Conservation (phyloP, 2,888 invertebrate species). For the Argynnis bischoffii region DNA sequence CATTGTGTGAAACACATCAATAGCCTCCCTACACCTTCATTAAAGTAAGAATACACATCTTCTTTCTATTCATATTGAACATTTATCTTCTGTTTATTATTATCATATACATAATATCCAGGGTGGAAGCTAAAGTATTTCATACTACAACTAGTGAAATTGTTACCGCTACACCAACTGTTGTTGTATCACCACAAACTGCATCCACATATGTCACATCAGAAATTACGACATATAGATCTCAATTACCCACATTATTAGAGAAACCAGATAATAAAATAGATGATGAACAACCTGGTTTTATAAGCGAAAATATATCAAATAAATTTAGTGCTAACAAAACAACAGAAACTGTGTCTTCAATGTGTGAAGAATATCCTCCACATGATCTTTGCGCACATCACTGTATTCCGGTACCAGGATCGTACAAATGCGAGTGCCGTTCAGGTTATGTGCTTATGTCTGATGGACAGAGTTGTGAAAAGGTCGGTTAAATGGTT, state of each 20-base stretch:
- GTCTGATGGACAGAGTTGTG: no score
- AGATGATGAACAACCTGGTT: conserved; percentile 25
- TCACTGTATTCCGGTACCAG: no score
- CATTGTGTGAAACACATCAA: conserved; percentile 84
- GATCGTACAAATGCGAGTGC: no score
- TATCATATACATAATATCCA: conserved; percentile 44
- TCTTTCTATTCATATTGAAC: conserved; percentile 50
- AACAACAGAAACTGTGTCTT: background rate
- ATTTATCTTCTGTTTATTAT: background rate
- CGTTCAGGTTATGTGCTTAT: no score
- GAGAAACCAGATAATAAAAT: no score
- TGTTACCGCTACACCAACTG: conserved; percentile 42
- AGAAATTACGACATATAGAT: no score
- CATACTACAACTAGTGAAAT: conserved; percentile 36
- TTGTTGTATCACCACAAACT: conserved; percentile 34
- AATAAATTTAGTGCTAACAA: conserved; percentile 8
- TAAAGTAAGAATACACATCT: conserved; percentile 56
- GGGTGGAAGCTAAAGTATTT: conserved; percentile 54
- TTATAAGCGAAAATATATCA: conserved; percentile 23
- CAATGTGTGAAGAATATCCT: no score
- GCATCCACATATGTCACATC: background rate
- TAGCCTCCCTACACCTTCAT: conserved; percentile 56
- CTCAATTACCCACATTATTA: no score
- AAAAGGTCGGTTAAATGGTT: no score
- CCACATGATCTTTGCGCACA: no score